Conservation (phyloP, 1,140 invertebrate genomes). For the Drosophila funebris region DNA sequence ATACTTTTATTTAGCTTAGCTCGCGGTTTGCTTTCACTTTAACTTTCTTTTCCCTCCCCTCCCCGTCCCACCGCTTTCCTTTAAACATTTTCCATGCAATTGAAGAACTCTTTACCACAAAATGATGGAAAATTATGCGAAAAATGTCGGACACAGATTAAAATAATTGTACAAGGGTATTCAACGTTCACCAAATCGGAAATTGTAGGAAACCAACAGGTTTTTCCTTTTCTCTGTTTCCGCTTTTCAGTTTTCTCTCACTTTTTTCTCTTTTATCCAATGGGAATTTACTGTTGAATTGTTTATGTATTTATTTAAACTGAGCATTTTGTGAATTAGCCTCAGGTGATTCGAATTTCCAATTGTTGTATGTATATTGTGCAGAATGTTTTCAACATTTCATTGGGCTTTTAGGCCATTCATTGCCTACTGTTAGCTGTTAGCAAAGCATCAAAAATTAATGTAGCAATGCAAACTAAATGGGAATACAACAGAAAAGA, state of each 20-base stretch:
- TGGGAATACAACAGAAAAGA: background rate
- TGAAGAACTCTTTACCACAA: slow-evolving; percentile 23
- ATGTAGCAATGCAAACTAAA: slow-evolving; percentile 9
- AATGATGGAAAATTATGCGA: slow-evolving; percentile 77
- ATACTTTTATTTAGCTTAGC: slow-evolving; percentile 68
- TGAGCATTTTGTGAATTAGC: slow-evolving; percentile 70
- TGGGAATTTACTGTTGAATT: slow-evolving; percentile 60
- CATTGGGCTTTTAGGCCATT: slow-evolving; percentile 7
- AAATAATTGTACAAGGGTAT: slow-evolving; percentile 65
- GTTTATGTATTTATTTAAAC: slow-evolving; percentile 64
- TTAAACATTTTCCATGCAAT: background rate
- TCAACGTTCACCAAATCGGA: slow-evolving; percentile 35
- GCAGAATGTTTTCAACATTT: slow-evolving; percentile 25
- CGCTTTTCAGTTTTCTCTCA: background rate
- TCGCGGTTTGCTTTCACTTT: slow-evolving; percentile 23
- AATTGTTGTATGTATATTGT: slow-evolving; percentile 48
- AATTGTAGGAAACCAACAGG: slow-evolving; percentile 68
- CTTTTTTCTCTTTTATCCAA: slow-evolving; percentile 29
- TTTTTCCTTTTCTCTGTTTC: slow-evolving; percentile 22
- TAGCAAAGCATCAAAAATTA: slow-evolving; percentile 10
- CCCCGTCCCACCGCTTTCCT: background rate
- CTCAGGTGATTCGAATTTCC: slow-evolving; percentile 60
- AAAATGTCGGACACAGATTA: slow-evolving; percentile 74
- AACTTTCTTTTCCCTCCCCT: background rate
- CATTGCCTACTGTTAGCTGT: slow-evolving; percentile 6